These are phyloP conservation scores for Eumacrocentrus americanus DNA, from an alignment of 2,888 invertebrate species.

Conservation along the genomic window DNA sequence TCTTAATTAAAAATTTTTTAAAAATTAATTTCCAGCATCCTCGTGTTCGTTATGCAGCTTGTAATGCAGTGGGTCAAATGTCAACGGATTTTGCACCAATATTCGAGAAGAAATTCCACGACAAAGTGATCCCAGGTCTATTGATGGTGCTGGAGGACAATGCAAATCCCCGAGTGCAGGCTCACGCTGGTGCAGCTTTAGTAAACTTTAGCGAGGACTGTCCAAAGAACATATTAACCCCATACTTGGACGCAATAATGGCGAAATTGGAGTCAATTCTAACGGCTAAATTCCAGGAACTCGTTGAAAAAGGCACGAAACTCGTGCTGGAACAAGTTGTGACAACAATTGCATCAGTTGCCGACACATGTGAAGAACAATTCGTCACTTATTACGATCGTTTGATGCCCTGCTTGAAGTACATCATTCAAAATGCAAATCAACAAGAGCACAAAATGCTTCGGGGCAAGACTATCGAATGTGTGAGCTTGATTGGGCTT, in stretches of 20 bases:
- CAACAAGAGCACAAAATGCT: slow-evolving; percentile 87
- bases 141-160: slow-evolving; percentile 88
- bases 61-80: slow-evolving; percentile 99
- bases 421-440: slow-evolving; percentile 93
- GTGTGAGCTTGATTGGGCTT: slow-evolving; percentile 95
- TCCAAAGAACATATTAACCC: slow-evolving; percentile 89
- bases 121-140: slow-evolving; percentile 90
- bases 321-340: slow-evolving; percentile 96
- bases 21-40: slow-evolving; percentile 72
- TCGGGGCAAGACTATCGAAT: slow-evolving; percentile 98
- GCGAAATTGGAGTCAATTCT: slow-evolving; percentile 87
- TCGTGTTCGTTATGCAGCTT: slow-evolving; percentile 93
- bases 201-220: slow-evolving; percentile 99
- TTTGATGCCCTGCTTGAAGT: slow-evolving; percentile 90
- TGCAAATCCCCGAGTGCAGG: slow-evolving; percentile 87
- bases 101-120: slow-evolving; percentile 98
- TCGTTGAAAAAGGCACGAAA: slow-evolving; percentile 93
- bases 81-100: slow-evolving; percentile 96
- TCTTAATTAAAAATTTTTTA: neutral
- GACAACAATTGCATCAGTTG: slow-evolving; percentile 98
- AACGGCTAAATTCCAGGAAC: slow-evolving; percentile 91
- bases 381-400: slow-evolving; percentile 94
- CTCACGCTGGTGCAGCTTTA: slow-evolving; percentile 88
- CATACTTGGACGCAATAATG: slow-evolving; percentile 92
- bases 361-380: slow-evolving; percentile 96